phyloP scores from a whole-genome alignment of 1,140 invertebrate species.

The Melipona quadrifasciata region DNA sequence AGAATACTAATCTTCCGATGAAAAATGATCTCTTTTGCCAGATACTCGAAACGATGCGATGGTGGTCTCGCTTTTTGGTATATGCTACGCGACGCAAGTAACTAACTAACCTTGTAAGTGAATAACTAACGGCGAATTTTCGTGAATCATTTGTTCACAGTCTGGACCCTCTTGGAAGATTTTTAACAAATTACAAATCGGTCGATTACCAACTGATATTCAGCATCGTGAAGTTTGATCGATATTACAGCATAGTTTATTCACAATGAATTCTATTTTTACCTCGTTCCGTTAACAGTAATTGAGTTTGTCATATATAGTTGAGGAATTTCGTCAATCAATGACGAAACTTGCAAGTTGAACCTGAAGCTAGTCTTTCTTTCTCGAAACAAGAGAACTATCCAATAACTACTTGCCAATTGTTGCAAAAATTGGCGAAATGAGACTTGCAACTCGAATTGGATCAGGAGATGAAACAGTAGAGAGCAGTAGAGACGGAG shows the following conservation, averaged over 20 bases:
- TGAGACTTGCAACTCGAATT: conserved; percentile 50
- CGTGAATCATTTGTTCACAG: not conserved
- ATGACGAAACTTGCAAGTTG: not conserved
- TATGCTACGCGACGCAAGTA: not conserved
- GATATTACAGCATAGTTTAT: not conserved
- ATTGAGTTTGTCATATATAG: not conserved
- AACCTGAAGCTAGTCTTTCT: not conserved
- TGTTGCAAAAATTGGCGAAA: conserved; percentile 45
- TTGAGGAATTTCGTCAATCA: not conserved
- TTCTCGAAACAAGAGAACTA: not conserved
- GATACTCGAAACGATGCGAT: not conserved
- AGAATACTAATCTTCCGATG: conserved; percentile 35
- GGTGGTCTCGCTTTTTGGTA: not conserved
- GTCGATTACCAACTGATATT: too few species aligned
- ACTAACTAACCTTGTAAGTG: too few species aligned
- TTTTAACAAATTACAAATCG: too few species aligned
- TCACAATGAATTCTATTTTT: not conserved
- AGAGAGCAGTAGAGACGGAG: conserved; percentile 28
- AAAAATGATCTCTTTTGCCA: conserved; percentile 50
- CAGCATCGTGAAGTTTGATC: too few species aligned
- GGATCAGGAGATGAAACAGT: conserved; percentile 3
- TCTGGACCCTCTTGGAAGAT: not conserved
- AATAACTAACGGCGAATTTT: not conserved
- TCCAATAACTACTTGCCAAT: not conserved
- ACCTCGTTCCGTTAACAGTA: not conserved